phyloP scores from a whole-genome alignment of 2,113 vertebrate genomes.

The Paracyprichromis sp. region DNA sequence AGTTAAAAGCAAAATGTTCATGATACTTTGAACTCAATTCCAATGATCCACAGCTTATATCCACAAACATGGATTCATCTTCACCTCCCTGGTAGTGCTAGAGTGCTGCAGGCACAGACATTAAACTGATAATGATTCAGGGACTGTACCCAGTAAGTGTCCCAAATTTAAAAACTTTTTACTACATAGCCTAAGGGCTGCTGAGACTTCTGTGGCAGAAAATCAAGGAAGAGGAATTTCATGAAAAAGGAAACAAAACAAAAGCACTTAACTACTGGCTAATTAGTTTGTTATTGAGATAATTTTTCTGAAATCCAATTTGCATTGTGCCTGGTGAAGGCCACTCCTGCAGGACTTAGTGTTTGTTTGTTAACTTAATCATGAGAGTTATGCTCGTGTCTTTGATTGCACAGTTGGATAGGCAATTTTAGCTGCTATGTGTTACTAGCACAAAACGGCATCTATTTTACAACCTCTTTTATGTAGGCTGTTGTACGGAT shows the following conservation, averaged over 20 bases:
- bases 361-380: neutral
- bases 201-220: neutral
- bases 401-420: neutral
- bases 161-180: neutral
- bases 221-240: neutral
- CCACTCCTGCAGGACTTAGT: neutral
- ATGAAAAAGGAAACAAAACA: neutral
- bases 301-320: neutral
- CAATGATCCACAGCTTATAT: neutral
- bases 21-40: neutral
- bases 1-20: neutral
- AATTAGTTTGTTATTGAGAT: neutral
- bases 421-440: neutral
- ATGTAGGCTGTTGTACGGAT: neutral
- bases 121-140: neutral
- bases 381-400: neutral
- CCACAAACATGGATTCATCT: neutral
- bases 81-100: neutral
- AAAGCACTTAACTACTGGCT: neutral
- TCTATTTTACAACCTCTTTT: neutral
- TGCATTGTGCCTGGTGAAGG: neutral
- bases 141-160: neutral
- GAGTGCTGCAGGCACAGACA: neutral
- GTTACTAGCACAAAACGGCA: neutral
- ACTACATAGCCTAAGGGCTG: neutral